Conservation (phyloP, 1,140 invertebrate genomes). For the Drosophila seguyi region DNA sequence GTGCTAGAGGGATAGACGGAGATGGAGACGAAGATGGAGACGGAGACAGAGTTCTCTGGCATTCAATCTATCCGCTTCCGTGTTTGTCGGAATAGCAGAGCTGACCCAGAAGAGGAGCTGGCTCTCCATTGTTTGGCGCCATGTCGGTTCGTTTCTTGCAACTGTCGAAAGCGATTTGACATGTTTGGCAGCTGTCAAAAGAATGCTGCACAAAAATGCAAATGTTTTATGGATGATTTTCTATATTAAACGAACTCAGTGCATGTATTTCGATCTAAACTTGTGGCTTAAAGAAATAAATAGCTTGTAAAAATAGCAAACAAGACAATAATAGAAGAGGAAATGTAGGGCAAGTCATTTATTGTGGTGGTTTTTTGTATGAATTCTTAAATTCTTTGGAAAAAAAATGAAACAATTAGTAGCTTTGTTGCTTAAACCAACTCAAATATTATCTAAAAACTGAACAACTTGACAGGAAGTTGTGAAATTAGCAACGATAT, state of each 20-base stretch:
- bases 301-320: neutral
- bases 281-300: conserved; percentile 6
- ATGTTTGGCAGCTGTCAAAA: conserved; percentile 70
- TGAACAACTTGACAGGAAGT: neutral
- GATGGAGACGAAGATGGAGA: neutral
- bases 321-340: neutral
- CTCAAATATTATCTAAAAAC: neutral
- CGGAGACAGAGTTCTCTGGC: conserved; percentile 37
- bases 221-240: conserved; percentile 32
- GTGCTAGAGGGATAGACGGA: neutral
- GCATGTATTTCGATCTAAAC: conserved; percentile 1
- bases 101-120: conserved; percentile 29
- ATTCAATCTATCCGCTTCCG: conserved; percentile 58
- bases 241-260: neutral
- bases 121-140: conserved; percentile 48
- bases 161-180: conserved; percentile 53
- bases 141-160: conserved; percentile 30
- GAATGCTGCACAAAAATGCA: conserved; percentile 44
- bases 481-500: conserved; percentile 7
- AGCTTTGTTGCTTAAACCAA: neutral
- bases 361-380: neutral
- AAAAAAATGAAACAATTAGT: no score
- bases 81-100: conserved; percentile 47
- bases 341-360: conserved; percentile 4
- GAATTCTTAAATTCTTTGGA: no score